phyloP scores from a whole-genome alignment of 2,113 vertebrate genomes.

The Hippoglossus stenolepis region DNA sequence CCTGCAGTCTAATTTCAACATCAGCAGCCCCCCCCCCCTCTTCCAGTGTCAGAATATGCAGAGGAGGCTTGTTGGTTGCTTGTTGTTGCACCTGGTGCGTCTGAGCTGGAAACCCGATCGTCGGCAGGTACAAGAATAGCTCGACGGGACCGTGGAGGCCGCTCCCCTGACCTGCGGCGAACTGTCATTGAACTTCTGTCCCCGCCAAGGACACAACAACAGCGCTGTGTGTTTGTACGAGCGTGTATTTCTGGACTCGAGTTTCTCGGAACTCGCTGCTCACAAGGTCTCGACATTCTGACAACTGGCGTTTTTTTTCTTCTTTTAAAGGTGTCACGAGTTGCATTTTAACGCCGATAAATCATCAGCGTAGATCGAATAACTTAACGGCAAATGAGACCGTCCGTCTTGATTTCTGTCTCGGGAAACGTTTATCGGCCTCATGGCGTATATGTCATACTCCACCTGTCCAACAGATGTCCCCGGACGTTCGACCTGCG shows the following conservation, averaged over 20 bases:
- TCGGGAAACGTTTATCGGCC: no score
- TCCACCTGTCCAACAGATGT: not conserved
- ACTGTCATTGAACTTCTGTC: conserved; percentile 46
- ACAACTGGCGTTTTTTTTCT: not conserved
- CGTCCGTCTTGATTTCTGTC: not conserved
- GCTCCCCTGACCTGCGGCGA: conserved; percentile 47
- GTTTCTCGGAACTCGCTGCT: not conserved
- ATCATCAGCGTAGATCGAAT: not conserved
- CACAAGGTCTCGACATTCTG: not conserved
- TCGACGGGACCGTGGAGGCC: conserved; percentile 36
- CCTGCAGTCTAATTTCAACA: conserved; percentile 23
- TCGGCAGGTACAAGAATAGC: conserved; percentile 79
- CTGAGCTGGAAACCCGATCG: conserved; percentile 72
- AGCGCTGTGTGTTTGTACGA: not conserved
- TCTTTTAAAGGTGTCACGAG: not conserved
- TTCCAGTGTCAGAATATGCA: conserved; percentile 13
- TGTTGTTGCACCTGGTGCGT: conserved; percentile 59
- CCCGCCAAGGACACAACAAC: conserved; percentile 21
- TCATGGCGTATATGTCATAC: not conserved
- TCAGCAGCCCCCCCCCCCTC: not conserved
- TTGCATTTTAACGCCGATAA: not conserved
- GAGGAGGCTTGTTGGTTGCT: conserved; percentile 3
- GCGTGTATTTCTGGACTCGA: not conserved
- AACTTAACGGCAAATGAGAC: not conserved
- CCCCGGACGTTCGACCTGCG: not conserved